A percentile compares a stretch with the other conserved stretches of the same genome.
phyloP scores from a whole-genome alignment of 2,113 vertebrate species.

The Ailuropoda melanoleuca region DNA sequence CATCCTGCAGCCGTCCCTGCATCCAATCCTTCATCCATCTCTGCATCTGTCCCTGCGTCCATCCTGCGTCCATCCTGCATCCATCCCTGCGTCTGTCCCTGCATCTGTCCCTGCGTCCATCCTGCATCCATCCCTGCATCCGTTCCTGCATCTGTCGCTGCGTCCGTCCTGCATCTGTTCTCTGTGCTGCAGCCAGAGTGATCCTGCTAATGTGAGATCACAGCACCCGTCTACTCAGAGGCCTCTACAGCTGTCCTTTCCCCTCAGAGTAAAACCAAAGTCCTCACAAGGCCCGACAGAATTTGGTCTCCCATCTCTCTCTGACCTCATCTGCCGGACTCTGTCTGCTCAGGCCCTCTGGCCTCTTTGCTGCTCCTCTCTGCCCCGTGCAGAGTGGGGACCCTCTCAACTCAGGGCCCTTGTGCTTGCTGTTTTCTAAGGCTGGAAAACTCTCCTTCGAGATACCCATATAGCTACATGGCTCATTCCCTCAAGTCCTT shows the following conservation, averaged over 20 bases:
- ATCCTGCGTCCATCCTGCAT: neutral
- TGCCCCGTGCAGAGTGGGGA: neutral
- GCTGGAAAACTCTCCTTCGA: neutral
- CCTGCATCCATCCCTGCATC: neutral
- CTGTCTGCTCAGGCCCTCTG: neutral
- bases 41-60: neutral
- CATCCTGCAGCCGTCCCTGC: neutral
- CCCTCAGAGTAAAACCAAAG: neutral
- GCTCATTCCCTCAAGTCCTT: neutral
- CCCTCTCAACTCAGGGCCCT: neutral
- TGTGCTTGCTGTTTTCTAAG: neutral
- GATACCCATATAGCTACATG: neutral
- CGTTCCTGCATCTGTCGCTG: neutral
- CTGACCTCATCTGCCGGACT: neutral
- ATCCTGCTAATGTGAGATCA: neutral
- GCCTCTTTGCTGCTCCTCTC: neutral
- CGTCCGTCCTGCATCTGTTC: neutral
- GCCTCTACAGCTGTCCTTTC: neutral
- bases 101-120: neutral
- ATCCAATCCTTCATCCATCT: neutral
- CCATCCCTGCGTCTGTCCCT: neutral
- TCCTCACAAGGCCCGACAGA: neutral
- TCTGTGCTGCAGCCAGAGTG: neutral
- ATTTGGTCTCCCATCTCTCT: neutral
- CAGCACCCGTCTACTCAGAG: neutral